Evolutionary conservation across 35 echinoderm and acorn worm species (phyloP).

Genomic region (Stichopus chloronotus): DNA sequence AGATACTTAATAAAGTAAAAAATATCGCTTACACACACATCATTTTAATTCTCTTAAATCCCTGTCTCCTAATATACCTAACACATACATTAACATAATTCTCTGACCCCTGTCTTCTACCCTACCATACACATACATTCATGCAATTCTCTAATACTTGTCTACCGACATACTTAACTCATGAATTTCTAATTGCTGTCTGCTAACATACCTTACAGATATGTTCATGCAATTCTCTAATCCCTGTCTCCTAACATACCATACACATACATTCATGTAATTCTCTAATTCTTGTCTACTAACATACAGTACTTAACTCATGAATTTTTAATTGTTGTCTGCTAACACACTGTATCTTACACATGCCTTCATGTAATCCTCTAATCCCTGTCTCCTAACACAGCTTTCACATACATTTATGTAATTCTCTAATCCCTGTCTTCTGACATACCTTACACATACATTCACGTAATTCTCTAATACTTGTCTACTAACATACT

Average conservation of each 20-base stretch:
- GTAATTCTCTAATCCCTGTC: too few relatives aligned
- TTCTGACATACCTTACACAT: too few relatives aligned
- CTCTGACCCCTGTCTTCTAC: not conserved
- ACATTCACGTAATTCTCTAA: slow-evolving; percentile 47
- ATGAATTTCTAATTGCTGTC: not conserved
- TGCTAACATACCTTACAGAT: not conserved
- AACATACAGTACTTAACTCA: slow-evolving; percentile 25
- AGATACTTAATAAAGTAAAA: too few relatives aligned
- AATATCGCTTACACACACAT: too few relatives aligned
- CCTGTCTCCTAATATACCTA: too few relatives aligned
- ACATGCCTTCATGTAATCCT: slow-evolving; percentile 81
- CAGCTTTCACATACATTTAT: too few relatives aligned
- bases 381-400: slow-evolving; percentile 68
- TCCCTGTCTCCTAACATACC: slow-evolving; percentile 55
- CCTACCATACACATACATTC: slow-evolving; percentile 57
- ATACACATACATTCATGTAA: slow-evolving; percentile 28
- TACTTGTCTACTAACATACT: slow-evolving; percentile 68
- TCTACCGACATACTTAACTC: too few relatives aligned
- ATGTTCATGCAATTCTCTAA: slow-evolving; percentile 88
- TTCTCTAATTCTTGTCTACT: slow-evolving; percentile 60
- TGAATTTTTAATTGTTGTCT: not conserved
- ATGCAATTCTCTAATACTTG: slow-evolving; percentile 78
- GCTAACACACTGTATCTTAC: not conserved
- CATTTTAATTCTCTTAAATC: too few relatives aligned
- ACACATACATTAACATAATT: too few relatives aligned